Evolutionary conservation across 1,140 invertebrate genomes (phyloP).

Genomic region (Hypsibius dujardini): DNA sequence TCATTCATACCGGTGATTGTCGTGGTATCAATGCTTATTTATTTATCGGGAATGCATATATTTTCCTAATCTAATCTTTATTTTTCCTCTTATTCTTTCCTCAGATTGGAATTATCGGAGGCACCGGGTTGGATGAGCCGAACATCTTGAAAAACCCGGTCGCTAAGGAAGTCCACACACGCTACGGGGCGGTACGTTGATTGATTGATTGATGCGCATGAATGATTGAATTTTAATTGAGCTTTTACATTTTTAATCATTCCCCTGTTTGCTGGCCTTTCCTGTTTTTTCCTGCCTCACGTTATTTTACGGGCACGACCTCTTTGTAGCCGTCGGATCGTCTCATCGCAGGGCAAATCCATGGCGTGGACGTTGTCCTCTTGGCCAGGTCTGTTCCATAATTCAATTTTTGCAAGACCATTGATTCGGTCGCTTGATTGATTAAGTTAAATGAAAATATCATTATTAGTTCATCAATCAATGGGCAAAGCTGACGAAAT

Average conservation of each 20-base stretch:
- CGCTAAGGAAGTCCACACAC: conserved; percentile 49
- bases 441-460: conserved; percentile 26
- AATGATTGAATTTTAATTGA: no score
- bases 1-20: no score
- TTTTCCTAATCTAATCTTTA: no score
- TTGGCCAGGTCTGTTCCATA: conserved; percentile 42
- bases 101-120: conserved; percentile 86
- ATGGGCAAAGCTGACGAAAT: no score
- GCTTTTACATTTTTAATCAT: neutral
- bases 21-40: no score
- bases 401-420: no score
- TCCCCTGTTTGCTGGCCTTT: neutral
- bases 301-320: neutral
- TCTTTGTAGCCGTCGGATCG: conserved; percentile 51
- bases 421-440: no score
- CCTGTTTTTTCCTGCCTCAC: conserved; percentile 12
- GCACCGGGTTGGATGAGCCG: conserved; percentile 72
- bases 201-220: neutral
- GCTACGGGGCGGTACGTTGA: conserved; percentile 47
- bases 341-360: conserved; percentile 56
- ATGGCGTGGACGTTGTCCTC: conserved; percentile 56
- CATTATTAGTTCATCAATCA: no score
- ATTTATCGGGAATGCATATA: no score
- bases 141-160: conserved; percentile 52
- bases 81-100: conserved; percentile 16